A percentile compares a stretch with the other conserved stretches of the same genome.
Conservation (phyloP, 2,797 vertebrate species). For the Dryobates pubescens region DNA sequence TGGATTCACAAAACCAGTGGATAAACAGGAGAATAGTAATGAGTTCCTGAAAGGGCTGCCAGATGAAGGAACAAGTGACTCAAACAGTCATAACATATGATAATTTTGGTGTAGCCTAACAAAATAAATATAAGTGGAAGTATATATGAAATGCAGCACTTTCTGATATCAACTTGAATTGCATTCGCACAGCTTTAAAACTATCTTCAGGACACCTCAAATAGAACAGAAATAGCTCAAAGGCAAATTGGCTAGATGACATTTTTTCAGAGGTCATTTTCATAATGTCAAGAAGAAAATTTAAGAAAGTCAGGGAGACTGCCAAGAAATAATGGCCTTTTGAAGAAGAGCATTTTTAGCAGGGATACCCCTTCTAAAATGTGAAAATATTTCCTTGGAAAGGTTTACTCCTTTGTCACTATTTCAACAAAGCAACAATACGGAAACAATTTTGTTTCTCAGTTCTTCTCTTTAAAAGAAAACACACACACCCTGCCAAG, state of each 20-base stretch:
- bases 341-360: neutral
- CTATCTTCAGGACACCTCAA: constrained; percentile 35
- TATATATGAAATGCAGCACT: neutral
- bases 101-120: neutral
- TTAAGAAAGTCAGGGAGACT: neutral
- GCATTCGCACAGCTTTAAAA: constrained; percentile 36
- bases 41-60: neutral
- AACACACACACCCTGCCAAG: neutral
- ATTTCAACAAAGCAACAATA: constrained; percentile 33
- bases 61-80: neutral
- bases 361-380: neutral
- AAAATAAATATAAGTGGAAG: neutral
- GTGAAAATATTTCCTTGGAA: neutral
- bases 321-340: neutral
- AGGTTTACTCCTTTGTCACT: neutral
- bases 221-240: constrained; percentile 48
- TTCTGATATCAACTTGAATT: constrained; percentile 30
- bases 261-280: constrained; percentile 26
- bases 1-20: neutral
- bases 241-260: neutral
- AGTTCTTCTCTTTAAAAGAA: neutral
- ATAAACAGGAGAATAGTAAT: neutral
- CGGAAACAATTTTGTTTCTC: neutral
- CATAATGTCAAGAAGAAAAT: neutral
- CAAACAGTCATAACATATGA: neutral